Conservation (phyloP, 2,797 vertebrate genomes). For the Octomys mimax region DNA sequence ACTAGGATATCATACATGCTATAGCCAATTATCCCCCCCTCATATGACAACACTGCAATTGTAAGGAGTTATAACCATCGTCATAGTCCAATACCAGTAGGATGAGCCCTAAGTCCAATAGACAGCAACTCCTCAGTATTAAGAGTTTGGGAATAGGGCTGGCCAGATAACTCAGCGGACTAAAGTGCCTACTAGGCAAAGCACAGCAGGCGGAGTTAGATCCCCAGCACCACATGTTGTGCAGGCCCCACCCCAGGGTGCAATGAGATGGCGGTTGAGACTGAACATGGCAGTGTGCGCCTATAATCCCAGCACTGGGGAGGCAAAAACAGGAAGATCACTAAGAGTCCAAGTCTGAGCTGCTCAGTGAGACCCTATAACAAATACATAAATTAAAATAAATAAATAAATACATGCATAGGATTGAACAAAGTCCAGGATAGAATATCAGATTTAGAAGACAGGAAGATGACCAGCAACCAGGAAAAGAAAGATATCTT, state of each 20-base stretch:
- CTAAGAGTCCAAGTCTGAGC: too few relatives aligned
- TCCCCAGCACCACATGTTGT: too few relatives aligned
- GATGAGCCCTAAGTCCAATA: neutral
- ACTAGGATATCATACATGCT: neutral
- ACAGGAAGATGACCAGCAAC: neutral
- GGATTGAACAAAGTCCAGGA: neutral
- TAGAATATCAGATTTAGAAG: neutral
- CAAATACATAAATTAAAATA: too few relatives aligned
- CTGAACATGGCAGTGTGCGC: too few relatives aligned
- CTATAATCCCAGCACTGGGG: too few relatives aligned
- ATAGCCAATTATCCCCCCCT: neutral
- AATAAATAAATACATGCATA: too few relatives aligned
- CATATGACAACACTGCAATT: neutral
- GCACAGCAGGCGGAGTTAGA: too few relatives aligned
- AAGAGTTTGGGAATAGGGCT: neutral
- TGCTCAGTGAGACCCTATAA: too few relatives aligned
- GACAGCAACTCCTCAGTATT: neutral
- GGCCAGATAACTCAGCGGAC: neutral
- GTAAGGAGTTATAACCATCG: neutral
- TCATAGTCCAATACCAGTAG: neutral
- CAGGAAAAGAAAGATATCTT: neutral
- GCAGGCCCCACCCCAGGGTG: too few relatives aligned
- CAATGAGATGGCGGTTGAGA: too few relatives aligned
- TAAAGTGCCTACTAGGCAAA: too few relatives aligned
- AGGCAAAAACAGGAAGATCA: too few relatives aligned